These are phyloP conservation scores for Bungarus multicinctus DNA, from an alignment of 2,113 vertebrate species.

Conservation along the genomic window DNA sequence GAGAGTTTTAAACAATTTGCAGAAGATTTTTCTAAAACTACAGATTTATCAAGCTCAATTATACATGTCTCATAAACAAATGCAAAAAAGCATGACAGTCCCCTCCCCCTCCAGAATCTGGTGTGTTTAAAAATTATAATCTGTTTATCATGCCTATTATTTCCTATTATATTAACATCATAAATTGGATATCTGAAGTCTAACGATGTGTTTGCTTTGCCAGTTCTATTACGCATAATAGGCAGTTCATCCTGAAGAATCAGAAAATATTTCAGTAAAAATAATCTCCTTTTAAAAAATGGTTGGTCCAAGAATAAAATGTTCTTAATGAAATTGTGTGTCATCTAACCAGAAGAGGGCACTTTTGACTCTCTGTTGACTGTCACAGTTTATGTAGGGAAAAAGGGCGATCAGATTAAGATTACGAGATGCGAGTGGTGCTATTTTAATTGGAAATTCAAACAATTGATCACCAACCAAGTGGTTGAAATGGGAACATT, in stretches of 20 bases:
- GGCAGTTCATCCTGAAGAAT: not conserved
- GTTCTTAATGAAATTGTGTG: not conserved
- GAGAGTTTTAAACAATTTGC: not conserved
- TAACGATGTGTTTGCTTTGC: not conserved
- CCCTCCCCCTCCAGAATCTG: not conserved
- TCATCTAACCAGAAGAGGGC: slow-evolving; percentile 49
- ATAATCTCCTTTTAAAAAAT: not conserved
- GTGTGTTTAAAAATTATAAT: not conserved
- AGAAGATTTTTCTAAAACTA: not conserved
- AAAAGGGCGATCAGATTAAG: not conserved
- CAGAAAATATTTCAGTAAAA: not conserved
- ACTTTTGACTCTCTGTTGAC: slow-evolving; percentile 24
- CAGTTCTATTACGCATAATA: not conserved
- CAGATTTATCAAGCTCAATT: not conserved
- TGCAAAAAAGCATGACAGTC: not conserved
- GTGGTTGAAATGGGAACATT: not conserved
- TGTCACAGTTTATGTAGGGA: not conserved
- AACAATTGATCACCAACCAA: slow-evolving; percentile 24
- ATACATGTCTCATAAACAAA: not conserved
- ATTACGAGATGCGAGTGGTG: not conserved
- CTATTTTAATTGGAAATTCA: slow-evolving; percentile 7
- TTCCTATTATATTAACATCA: not conserved
- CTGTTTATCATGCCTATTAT: not conserved
- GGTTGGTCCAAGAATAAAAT: not conserved
- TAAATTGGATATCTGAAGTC: not conserved